A percentile compares a stretch with the other conserved stretches of the same genome.
Conservation (phyloP, 92 coral and sea anemone species). For the Epizoanthus scotinus region DNA sequence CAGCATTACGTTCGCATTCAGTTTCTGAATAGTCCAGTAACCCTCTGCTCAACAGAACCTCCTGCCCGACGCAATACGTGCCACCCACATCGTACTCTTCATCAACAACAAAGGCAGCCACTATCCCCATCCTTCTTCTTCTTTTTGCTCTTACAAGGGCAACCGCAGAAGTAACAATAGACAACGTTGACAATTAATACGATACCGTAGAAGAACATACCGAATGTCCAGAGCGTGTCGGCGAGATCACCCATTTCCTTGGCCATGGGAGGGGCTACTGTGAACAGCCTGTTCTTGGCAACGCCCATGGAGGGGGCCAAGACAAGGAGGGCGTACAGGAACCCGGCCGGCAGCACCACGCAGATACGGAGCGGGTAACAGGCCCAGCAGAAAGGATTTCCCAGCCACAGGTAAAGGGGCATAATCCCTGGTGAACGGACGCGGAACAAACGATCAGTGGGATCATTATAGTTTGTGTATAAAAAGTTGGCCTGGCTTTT, state of each 20-base stretch:
- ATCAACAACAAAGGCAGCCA: constrained; percentile 60
- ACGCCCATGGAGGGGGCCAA: constrained; percentile 93
- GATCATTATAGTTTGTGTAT: neutral
- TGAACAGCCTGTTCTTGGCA: constrained; percentile 84
- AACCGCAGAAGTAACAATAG: constrained; percentile 83
- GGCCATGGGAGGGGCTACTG: constrained; percentile 85
- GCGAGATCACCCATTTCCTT: constrained; percentile 83
- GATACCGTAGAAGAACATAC: constrained; percentile 92
- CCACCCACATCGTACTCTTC: neutral
- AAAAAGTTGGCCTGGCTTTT: too few relatives aligned
- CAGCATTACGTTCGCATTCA: neutral
- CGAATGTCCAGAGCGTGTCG: constrained; percentile 95
- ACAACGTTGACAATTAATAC: constrained; percentile 63
- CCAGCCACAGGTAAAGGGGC: constrained; percentile 95
- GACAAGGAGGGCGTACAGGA: constrained; percentile 82
- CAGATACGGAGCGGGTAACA: constrained; percentile 90
- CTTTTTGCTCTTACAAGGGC: constrained; percentile 72
- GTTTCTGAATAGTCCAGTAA: neutral
- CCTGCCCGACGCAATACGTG: neutral
- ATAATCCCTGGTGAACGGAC: constrained; percentile 70
- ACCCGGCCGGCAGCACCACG: constrained; percentile 92
- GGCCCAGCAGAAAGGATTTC: constrained; percentile 98
- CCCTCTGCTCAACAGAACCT: neutral
- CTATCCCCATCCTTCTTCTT: constrained; percentile 53
- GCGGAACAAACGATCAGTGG: neutral